Evolutionary conservation across 2,797 vertebrate genomes (phyloP), one percentile per base, ranked within the genome.

Genomic region (Danio aesculapii): DNA sequence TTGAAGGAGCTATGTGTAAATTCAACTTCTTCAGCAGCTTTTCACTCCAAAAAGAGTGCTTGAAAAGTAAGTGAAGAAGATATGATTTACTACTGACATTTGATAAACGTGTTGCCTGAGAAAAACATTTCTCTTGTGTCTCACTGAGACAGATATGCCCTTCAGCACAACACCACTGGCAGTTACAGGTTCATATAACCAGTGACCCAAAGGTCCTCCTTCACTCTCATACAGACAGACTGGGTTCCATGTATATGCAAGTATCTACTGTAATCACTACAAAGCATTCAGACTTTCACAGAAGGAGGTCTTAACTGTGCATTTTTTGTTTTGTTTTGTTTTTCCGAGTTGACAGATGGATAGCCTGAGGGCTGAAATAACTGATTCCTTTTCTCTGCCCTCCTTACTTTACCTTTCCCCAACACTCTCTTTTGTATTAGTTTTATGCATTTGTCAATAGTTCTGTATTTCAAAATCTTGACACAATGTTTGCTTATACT

Each of bases 311-410:
- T 76, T 58, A 74, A 79, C 63, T 66, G 75, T 44, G 72, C 43
- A 16, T 46, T 73, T 30, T 30, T 30, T 30, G 30, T 30, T 30
- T 13, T 12, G 50, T 57, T 63, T 73, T 77, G 55, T 75, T 83
- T 81, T 64, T 59, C 52, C 41, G 47, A 81, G 61, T 62, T 79
- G 71, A 84, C 61, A n/a, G 43, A 84, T 74, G 17, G 66, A 70
- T 72, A 44, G 47, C 75, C 49, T 17, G 46, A 66, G 87, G 79
- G 77, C 46, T 57, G n/a, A 70, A 72, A 68, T 68, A 67, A 10
- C 72, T 73, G 46, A 52, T 53, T 69, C 30, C 41, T 21, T 82
- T 63, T 81, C 50, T 17, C 52, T 57, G 43, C 52, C 55, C 46
- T 59, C 16, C 39, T 71, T 50, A 70, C 55, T 47, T 62, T 63